Conservation (phyloP, 2,797 vertebrate species). For the Gymnoscopelus microlampas region DNA sequence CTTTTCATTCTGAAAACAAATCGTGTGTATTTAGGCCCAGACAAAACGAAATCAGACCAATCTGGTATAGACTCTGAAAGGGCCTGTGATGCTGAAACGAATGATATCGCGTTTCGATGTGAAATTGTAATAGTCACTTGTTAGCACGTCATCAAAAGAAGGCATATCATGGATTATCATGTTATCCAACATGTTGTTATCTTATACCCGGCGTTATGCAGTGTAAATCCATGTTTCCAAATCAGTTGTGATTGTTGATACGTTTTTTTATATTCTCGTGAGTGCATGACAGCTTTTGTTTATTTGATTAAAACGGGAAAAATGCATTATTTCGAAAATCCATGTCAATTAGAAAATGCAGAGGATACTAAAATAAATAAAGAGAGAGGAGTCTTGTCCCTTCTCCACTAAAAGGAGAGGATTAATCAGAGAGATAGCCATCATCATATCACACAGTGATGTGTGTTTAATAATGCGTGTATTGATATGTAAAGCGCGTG, state of each 20-base stretch:
- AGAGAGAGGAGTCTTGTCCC: background rate
- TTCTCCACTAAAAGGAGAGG: slow-evolving; percentile 34
- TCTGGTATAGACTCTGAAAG: slow-evolving; percentile 18
- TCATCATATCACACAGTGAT: slow-evolving; percentile 70
- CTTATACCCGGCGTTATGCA: background rate
- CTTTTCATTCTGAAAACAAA: background rate
- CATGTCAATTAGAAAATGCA: too few relatives aligned
- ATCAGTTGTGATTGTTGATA: background rate
- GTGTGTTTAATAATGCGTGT: slow-evolving; percentile 71
- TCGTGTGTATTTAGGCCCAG: slow-evolving; percentile 19
- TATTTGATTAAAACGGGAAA: background rate
- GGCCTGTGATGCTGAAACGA: slow-evolving; percentile 36
- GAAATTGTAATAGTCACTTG: background rate
- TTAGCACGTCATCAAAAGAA: background rate
- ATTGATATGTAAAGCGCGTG: slow-evolving; percentile 83
- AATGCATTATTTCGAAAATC: too few relatives aligned
- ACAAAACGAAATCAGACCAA: slow-evolving; percentile 35
- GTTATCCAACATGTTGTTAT: slow-evolving; percentile 2
- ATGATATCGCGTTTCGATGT: slow-evolving; percentile 34
- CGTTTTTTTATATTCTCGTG: background rate
- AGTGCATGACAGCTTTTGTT: slow-evolving; percentile 1
- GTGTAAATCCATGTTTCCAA: background rate
- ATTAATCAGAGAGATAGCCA: slow-evolving; percentile 75
- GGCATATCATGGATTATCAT: background rate
- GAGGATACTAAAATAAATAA: background rate